A percentile compares a stretch with the other conserved stretches of the same genome.
Evolutionary conservation across 2,888 invertebrate genomes (phyloP).

Genomic region (Acronicta alni): DNA sequence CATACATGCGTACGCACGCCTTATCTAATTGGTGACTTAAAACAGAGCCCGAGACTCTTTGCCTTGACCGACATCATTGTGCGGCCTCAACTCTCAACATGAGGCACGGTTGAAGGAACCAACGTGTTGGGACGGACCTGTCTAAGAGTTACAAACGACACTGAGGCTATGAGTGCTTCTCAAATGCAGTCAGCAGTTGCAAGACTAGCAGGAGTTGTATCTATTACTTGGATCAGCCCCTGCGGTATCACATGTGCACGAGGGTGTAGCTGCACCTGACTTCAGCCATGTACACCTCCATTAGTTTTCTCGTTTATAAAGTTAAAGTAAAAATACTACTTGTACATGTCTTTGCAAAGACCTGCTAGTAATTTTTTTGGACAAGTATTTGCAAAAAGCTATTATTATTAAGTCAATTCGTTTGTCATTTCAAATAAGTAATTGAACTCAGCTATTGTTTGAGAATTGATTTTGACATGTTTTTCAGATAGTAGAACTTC

Average conservation of each 20-base stretch:
- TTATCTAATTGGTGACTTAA: slow-evolving; percentile 41
- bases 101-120: slow-evolving; percentile 10
- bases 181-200: too few species aligned
- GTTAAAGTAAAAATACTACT: too few species aligned
- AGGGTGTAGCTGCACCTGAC: too few species aligned
- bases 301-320: too few species aligned
- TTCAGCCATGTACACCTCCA: background rate
- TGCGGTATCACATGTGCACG: too few species aligned
- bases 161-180: too few species aligned
- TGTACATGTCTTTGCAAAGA: background rate
- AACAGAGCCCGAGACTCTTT: slow-evolving; percentile 24
- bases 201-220: background rate
- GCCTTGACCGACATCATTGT: slow-evolving; percentile 40
- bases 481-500: background rate
- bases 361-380: background rate
- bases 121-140: too few species aligned
- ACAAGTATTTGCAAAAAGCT: too few species aligned
- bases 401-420: too few species aligned
- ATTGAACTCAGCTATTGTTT: slow-evolving; percentile 25
- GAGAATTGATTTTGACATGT: slow-evolving; percentile 4
- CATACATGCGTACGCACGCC: slow-evolving; percentile 25
- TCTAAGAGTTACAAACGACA: too few species aligned
- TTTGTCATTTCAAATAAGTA: slow-evolving; percentile 10
- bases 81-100: background rate
- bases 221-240: too few species aligned